Percentiles rank a stretch among this genome's conserved stretches.
phyloP scores from a whole-genome alignment of 2,113 vertebrate species.

The Origma solitaria region DNA sequence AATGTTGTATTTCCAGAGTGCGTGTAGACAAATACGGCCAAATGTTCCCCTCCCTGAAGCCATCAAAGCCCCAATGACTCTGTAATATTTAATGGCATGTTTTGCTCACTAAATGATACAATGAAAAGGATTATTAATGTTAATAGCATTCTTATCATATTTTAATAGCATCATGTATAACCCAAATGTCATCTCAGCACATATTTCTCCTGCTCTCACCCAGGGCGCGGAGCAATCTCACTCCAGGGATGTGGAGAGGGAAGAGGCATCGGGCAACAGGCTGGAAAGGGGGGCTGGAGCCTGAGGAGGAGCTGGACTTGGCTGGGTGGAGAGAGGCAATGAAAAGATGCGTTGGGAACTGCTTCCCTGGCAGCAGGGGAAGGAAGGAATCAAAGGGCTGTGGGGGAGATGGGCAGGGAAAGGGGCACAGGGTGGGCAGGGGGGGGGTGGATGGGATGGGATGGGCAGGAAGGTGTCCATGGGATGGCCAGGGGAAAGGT shows the following conservation, averaged over 20 bases:
- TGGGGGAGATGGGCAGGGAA: accelerated
- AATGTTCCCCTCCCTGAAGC: slow-evolving; percentile 65
- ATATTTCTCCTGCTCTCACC: slow-evolving; percentile 67
- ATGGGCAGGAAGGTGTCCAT: background rate
- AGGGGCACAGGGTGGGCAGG: accelerated
- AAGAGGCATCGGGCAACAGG: background rate
- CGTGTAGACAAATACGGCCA: slow-evolving; percentile 54
- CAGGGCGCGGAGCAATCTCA: slow-evolving; percentile 42
- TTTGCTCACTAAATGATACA: slow-evolving; percentile 76
- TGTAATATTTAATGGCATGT: slow-evolving; percentile 75
- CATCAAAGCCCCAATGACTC: slow-evolving; percentile 67
- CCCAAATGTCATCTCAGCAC: slow-evolving; percentile 69
- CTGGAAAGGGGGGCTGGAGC: background rate
- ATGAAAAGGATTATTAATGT: slow-evolving; percentile 78
- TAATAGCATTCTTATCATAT: slow-evolving; percentile 74
- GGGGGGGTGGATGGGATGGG: background rate
- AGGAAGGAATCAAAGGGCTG: background rate
- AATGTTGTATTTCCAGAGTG: slow-evolving; percentile 16
- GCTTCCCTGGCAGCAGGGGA: background rate
- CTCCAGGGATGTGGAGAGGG: slow-evolving; percentile 44
- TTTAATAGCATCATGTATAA: slow-evolving; percentile 75
- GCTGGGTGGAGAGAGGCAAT: background rate
- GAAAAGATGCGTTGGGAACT: accelerated
- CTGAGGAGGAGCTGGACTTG: background rate
- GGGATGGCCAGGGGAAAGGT: background rate